Percentiles rank a stretch among this genome's conserved stretches.
Conservation (phyloP, 1,140 invertebrate genomes). For the Aphelenchoides avenae region DNA sequence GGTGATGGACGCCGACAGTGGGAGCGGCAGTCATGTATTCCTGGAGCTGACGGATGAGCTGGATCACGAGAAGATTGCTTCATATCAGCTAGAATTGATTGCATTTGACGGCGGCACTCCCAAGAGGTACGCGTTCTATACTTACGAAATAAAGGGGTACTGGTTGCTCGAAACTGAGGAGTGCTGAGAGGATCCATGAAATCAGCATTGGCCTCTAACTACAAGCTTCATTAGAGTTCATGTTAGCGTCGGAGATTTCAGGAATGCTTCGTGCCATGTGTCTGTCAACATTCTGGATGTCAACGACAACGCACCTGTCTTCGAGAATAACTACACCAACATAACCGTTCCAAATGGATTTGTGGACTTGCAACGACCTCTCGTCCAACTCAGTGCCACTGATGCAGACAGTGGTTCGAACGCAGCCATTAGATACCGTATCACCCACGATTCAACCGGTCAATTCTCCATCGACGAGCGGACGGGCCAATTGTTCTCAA, state of each 20-base stretch:
- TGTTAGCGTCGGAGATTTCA: no score
- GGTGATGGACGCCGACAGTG: neutral
- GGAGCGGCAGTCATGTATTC: neutral
- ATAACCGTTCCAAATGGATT: neutral
- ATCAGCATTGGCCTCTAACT: no score
- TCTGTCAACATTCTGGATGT: conserved; percentile 2
- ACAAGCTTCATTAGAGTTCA: no score
- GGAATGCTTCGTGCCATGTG: no score
- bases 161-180: no score
- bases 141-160: no score
- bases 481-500: conserved; percentile 3
- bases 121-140: neutral
- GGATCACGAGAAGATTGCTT: neutral
- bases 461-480: neutral
- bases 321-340: neutral
- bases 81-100: neutral
- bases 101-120: conserved; percentile 2
- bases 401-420: conserved; percentile 4
- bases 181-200: no score
- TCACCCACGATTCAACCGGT: neutral
- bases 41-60: neutral
- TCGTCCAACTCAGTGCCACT: neutral
- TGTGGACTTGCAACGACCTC: neutral
- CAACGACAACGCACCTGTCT: conserved; percentile 8
- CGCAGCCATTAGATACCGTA: neutral